Conservation (phyloP, 2,888 invertebrate species). For the Rhabditoides inermis region DNA sequence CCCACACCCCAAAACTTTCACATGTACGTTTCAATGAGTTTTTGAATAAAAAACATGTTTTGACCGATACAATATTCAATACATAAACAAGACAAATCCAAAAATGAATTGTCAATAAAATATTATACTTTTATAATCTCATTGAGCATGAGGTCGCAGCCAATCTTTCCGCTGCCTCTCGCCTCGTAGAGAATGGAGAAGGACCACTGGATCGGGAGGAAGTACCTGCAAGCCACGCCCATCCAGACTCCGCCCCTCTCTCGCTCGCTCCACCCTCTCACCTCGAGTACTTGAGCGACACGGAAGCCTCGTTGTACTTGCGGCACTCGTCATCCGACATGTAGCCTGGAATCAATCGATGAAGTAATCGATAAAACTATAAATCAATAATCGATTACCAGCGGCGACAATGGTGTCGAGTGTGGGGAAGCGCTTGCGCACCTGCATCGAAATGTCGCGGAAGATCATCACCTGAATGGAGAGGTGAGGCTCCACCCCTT, state of each 20-base stretch:
- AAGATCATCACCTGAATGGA: slow-evolving; percentile 31
- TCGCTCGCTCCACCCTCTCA: no score
- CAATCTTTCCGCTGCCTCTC: slow-evolving; percentile 24
- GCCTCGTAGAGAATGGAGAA: slow-evolving; percentile 29
- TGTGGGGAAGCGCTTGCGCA: slow-evolving; percentile 24
- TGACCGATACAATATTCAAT: no score
- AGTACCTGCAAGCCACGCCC: no score
- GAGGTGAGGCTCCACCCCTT: no score
- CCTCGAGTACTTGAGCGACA: slow-evolving; percentile 18
- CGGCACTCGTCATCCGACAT: slow-evolving; percentile 24
- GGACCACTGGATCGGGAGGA: slow-evolving; percentile 33
- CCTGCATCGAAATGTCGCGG: slow-evolving; percentile 31
- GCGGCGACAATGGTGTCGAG: slow-evolving; percentile 29
- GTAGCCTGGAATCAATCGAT: slow-evolving; percentile 16
- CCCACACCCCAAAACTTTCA: no score
- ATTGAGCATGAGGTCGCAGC: slow-evolving; percentile 31
- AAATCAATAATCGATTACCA: no score
- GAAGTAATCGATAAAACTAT: no score
- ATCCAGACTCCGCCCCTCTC: no score
- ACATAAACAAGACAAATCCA: no score
- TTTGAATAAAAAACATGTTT: no score
- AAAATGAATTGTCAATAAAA: neutral
- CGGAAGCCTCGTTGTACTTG: slow-evolving; percentile 14
- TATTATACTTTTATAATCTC: slow-evolving; percentile 25
- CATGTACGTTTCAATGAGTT: no score